A percentile compares a stretch with the other conserved stretches of the same genome.
Evolutionary conservation across 2,113 vertebrate genomes (phyloP).

Genomic region (Fregata magnificens): DNA sequence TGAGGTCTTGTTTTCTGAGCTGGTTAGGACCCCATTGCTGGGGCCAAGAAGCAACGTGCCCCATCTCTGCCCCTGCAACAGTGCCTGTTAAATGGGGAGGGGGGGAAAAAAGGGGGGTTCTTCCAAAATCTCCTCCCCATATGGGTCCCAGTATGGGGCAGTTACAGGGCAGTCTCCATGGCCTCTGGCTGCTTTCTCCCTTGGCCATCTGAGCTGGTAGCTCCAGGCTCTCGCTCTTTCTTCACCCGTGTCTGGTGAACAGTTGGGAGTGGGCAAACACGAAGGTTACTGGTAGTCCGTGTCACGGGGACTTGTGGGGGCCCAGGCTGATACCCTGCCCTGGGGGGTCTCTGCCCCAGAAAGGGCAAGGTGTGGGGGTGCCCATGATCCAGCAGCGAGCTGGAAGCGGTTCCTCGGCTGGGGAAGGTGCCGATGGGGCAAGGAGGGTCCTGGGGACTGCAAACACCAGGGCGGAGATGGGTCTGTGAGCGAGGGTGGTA

Average conservation of each 20-base stretch:
- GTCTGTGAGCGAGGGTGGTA: background rate
- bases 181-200: background rate
- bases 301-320: background rate
- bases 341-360: conserved; percentile 36
- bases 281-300: background rate
- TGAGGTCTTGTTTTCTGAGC: background rate
- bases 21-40: background rate
- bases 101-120: accelerated
- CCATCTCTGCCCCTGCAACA: background rate
- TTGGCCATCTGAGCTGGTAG: background rate
- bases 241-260: accelerated
- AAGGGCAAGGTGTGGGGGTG: background rate
- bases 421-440: too few relatives aligned
- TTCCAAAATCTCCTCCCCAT: background rate
- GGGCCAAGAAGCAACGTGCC: background rate
- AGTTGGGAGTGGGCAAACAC: background rate
- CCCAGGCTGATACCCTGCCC: background rate
- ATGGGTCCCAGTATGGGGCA: background rate
- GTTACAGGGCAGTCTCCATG: background rate
- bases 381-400: background rate
- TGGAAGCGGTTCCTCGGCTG: background rate
- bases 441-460: background rate
- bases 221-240: background rate
- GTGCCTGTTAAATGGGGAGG: background rate
- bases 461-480: background rate